A percentile compares a stretch with the other conserved stretches of the same genome.
phyloP scores from a whole-genome alignment of 2,888 invertebrate species.

The Macaria liturata region DNA sequence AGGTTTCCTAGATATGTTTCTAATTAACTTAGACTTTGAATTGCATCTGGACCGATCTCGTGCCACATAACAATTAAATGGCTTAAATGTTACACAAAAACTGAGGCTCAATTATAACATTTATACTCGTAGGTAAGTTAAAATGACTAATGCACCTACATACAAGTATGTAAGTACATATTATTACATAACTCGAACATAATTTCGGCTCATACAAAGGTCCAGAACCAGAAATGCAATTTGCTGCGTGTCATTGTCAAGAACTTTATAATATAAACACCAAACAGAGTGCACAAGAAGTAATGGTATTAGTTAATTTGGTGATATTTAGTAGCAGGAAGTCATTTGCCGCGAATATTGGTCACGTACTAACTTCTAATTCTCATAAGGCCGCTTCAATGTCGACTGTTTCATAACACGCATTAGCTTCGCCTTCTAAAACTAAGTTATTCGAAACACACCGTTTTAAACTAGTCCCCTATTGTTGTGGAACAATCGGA shows the following conservation, averaged over 20 bases:
- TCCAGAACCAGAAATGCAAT: slow-evolving; percentile 17
- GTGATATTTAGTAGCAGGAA: slow-evolving; percentile 64
- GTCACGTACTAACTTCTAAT: slow-evolving; percentile 67
- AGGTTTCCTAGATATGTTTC: slow-evolving; percentile 23
- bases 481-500: slow-evolving; percentile 59
- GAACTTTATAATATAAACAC: slow-evolving; percentile 7
- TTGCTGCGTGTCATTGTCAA: slow-evolving; percentile 12
- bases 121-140: background rate
- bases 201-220: background rate
- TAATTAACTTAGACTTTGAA: slow-evolving; percentile 21
- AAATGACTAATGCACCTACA: background rate
- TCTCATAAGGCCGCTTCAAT: slow-evolving; percentile 67
- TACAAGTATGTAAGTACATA: background rate
- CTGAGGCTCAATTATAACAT: background rate
- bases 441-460: slow-evolving; percentile 48
- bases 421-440: slow-evolving; percentile 47
- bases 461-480: slow-evolving; percentile 44
- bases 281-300: slow-evolving; percentile 28
- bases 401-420: slow-evolving; percentile 54
- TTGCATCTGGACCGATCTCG: slow-evolving; percentile 25
- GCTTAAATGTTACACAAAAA: slow-evolving; percentile 14
- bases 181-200: background rate
- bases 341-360: slow-evolving; percentile 72
- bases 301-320: slow-evolving; percentile 50
- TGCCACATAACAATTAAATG: slow-evolving; percentile 17